Evolutionary conservation across 1,140 invertebrate species (phyloP).

Genomic region (Gyrodactylus bullatarudis): DNA sequence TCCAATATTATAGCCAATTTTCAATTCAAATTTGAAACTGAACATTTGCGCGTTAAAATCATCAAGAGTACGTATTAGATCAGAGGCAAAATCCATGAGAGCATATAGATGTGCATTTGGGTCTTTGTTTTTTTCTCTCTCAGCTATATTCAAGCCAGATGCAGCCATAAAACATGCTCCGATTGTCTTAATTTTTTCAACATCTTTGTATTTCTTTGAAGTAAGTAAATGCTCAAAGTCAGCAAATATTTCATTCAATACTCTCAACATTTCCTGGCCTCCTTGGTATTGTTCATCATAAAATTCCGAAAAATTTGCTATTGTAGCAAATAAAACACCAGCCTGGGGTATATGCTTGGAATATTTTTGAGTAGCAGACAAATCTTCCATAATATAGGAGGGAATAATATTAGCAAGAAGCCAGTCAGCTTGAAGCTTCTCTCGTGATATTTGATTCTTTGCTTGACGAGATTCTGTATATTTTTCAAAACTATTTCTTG

Average conservation of each 20-base stretch:
- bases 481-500: constrained; percentile 58
- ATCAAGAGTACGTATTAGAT: constrained; percentile 41
- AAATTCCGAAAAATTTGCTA: constrained; percentile 73
- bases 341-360: constrained; percentile 69
- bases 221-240: constrained; percentile 71
- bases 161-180: constrained; percentile 88
- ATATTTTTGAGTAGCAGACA: constrained; percentile 44
- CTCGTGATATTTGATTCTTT: constrained; percentile 15
- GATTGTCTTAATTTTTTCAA: constrained; percentile 92
- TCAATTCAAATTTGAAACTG: constrained; percentile 54
- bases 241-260: constrained; percentile 61
- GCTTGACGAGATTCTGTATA: constrained; percentile 35
- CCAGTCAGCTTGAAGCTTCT: constrained; percentile 73
- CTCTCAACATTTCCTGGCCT: constrained; percentile 49
- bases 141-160: constrained; percentile 47
- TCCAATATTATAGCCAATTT: constrained; percentile 32
- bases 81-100: constrained; percentile 49
- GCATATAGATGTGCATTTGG: constrained; percentile 43
- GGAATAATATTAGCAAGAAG: constrained; percentile 78
- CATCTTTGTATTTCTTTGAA: constrained; percentile 40
- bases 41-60: constrained; percentile 54
- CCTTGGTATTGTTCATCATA: constrained; percentile 66
- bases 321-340: constrained; percentile 66
- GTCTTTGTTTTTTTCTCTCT: constrained; percentile 25
- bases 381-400: constrained; percentile 53